Base-by-base conservation (phyloP, 92 coral and sea anemone genomes). In the Isaurus tuberculatus region DNA sequence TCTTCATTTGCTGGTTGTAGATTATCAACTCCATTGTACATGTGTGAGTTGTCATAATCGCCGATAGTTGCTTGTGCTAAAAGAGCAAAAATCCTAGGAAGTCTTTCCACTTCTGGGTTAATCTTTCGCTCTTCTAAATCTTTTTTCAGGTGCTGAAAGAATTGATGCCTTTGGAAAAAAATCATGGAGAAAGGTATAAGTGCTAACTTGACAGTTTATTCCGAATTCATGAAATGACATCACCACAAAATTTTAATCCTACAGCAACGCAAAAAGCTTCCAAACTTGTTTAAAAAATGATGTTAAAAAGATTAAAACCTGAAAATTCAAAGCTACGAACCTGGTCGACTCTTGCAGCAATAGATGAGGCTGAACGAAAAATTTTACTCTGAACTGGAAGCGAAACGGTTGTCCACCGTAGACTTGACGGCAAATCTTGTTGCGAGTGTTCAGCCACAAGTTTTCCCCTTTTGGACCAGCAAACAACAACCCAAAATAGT, bases 401-500 rank as follows among this genome's bases (percentile, higher is more conserved):
- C 99, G 97, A 67, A 87, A 91, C 6, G 99, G 99, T 20, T 94
- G 90, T 14, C 89, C 83, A 85, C 99, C 99, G 74, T 94, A 74
- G 65, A 97, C 86, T 83, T 97, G 99, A 16, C 99, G 93, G 74
- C 90, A 86, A 70, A 97, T 97, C 84, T 94, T 92, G 84, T 97
- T 97, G 48, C 99, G 90, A 58, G 94, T 89, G 84, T 97, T 97
- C 58, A 97, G 80, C 99, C 99, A 97, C 34, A 97, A 91, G 14
- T 75, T 83, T 89, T 97, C 98, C 46, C 92, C 94, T 78, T 97
- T 97, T 2, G 95, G 87, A 16, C 97, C 98, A 25, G 90, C 68
- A 84, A 90, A 97, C 85, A 94, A 98, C 60, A 97, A 88, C 40
- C 99, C 99, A 87, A 97, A 97, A 71, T 97, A 97, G 84, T 97